phyloP scores from a whole-genome alignment of 2,888 invertebrate genomes.

The Meteorus colon region DNA sequence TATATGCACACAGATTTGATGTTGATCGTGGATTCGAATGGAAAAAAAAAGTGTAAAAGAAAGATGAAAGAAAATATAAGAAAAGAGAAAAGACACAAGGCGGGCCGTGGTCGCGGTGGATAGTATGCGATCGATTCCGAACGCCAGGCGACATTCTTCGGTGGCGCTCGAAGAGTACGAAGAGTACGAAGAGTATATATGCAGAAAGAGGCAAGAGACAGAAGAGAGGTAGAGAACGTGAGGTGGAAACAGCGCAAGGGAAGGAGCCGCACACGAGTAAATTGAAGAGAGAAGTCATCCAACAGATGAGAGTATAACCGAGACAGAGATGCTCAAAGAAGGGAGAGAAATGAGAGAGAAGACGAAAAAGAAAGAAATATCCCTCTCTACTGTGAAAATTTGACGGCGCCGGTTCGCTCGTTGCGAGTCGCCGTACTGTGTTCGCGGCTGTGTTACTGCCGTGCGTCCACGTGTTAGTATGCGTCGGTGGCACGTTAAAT shows the following conservation, averaged over 20 bases:
- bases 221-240: constrained; percentile 40
- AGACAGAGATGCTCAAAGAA: constrained; percentile 13
- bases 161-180: constrained; percentile 57
- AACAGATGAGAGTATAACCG: neutral
- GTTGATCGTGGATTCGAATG: constrained; percentile 68
- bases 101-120: constrained; percentile 1
- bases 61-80: neutral
- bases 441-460: constrained; percentile 47
- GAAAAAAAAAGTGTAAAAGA: constrained; percentile 42
- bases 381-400: constrained; percentile 55
- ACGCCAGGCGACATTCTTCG: constrained; percentile 68
- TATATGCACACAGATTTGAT: constrained; percentile 69
- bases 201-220: constrained; percentile 37
- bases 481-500: constrained; percentile 46
- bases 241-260: constrained; percentile 51
- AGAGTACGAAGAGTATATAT: constrained; percentile 51
- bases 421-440: constrained; percentile 55
- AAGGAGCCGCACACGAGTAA: constrained; percentile 41
- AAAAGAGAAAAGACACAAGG: constrained; percentile 17
- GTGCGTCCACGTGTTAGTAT: constrained; percentile 49
- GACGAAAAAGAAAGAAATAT: constrained; percentile 67
- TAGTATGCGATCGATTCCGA: constrained; percentile 66
- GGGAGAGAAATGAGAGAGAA: constrained; percentile 33
- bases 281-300: constrained; percentile 51
- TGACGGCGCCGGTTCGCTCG: constrained; percentile 48